phyloP scores from a whole-genome alignment of 2,888 invertebrate species.

The Cephus pygmeus region DNA sequence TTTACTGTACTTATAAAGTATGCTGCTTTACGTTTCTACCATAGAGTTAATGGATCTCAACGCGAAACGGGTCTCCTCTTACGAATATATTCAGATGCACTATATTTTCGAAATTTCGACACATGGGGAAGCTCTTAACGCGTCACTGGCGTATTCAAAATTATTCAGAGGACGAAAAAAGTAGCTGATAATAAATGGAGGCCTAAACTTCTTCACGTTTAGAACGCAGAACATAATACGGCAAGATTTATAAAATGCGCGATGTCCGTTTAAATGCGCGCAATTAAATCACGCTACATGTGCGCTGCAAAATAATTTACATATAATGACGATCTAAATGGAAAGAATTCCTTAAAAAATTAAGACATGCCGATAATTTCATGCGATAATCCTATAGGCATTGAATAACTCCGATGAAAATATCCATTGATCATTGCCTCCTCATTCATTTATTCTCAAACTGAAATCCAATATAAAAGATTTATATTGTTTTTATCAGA shows the following conservation, averaged over 20 bases:
- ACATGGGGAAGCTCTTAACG: not conserved
- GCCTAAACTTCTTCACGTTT: not conserved
- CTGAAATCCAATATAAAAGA: too few relatives aligned
- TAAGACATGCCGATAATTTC: not conserved
- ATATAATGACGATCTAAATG: not conserved
- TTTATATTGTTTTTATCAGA: too few relatives aligned
- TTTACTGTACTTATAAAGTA: slow-evolving; percentile 40
- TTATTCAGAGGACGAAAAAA: not conserved
- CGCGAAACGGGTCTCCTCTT: slow-evolving; percentile 13
- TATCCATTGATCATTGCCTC: not conserved
- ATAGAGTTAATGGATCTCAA: slow-evolving; percentile 30
- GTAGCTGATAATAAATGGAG: not conserved
- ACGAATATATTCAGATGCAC: not conserved
- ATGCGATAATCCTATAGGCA: not conserved
- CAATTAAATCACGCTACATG: not conserved
- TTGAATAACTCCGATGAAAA: not conserved
- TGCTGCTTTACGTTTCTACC: slow-evolving; percentile 27
- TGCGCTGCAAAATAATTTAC: not conserved
- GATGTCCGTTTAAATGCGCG: not conserved
- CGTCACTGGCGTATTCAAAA: not conserved
- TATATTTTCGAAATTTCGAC: not conserved
- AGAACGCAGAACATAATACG: not conserved
- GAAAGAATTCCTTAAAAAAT: not conserved
- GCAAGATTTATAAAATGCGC: not conserved
- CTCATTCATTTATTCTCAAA: not conserved